phyloP scores from a whole-genome alignment of 1,140 invertebrate genomes.

The Brachionus plicatilis region DNA sequence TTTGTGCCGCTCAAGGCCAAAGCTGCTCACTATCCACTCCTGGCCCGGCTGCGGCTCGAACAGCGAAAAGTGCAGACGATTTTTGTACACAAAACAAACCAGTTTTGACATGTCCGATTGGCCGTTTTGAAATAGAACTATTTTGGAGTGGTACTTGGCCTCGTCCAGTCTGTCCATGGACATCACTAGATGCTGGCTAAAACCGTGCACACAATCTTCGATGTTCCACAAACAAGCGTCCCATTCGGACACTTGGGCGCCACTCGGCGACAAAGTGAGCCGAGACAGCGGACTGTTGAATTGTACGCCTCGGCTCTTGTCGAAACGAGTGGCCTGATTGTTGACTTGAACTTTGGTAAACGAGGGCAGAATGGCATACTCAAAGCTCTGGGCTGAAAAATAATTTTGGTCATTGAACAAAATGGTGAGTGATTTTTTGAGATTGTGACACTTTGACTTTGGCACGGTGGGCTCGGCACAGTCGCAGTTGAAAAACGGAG shows the following conservation, averaged over 20 bases:
- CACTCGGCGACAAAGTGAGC: neutral
- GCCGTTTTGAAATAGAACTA: constrained; percentile 6
- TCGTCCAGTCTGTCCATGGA: constrained; percentile 4
- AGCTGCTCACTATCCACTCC: constrained; percentile 38
- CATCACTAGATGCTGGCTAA: constrained; percentile 23
- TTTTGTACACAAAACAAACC: constrained; percentile 26
- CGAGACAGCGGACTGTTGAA: neutral
- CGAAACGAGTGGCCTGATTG: neutral
- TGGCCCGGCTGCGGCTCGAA: neutral
- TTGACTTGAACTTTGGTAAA: constrained; percentile 31
- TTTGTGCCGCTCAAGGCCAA: neutral
- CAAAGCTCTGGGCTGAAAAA: neutral
- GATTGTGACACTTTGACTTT: constrained; percentile 2
- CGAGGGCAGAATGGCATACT: constrained; percentile 8
- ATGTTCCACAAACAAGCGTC: constrained; percentile 33
- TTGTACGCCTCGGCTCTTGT: neutral
- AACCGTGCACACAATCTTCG: constrained; percentile 12
- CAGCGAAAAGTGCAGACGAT: neutral
- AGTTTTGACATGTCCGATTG: constrained; percentile 19
- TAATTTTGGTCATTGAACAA: constrained; percentile 25
- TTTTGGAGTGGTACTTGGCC: neutral
- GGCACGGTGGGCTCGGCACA: neutral
- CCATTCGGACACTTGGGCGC: neutral
- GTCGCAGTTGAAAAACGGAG: constrained; percentile 34
- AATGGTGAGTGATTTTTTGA: neutral